These are phyloP conservation scores for Struthio camelus DNA, from an alignment of 2,113 vertebrate genomes.

Conservation along the genomic window DNA sequence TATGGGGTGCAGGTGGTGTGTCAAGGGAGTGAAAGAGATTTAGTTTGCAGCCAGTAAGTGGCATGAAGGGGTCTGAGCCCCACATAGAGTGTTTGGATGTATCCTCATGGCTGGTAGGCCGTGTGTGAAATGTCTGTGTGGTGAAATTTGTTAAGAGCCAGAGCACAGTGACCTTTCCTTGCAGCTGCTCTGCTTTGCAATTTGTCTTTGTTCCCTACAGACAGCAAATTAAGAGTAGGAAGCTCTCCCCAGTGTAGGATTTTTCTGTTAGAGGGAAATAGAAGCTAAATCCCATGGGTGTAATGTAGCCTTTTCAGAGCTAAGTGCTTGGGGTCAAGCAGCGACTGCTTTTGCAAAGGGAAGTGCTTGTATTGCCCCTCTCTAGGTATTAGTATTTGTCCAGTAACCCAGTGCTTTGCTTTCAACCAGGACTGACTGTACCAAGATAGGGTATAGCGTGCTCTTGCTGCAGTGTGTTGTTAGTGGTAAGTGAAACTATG, in stretches of 20 bases:
- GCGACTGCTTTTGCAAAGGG: slow-evolving; percentile 1
- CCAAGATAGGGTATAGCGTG: neutral
- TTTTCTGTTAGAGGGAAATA: slow-evolving; percentile 36
- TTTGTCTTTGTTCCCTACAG: slow-evolving; percentile 33
- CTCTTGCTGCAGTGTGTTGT: neutral
- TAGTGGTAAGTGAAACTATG: neutral
- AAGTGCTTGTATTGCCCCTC: neutral
- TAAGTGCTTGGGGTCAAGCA: neutral
- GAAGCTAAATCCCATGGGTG: neutral
- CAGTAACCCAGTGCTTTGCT: neutral
- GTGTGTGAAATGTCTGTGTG: neutral
- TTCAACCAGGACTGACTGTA: neutral
- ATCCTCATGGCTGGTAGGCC: slow-evolving; percentile 3
- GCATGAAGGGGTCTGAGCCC: slow-evolving; percentile 29
- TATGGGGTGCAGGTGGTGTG: slow-evolving; percentile 63
- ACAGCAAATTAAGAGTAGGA: slow-evolving; percentile 13
- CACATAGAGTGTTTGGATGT: neutral
- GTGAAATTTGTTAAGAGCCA: neutral
- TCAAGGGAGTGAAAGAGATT: slow-evolving; percentile 37
- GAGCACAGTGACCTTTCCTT: slow-evolving; percentile 3
- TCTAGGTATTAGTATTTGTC: slow-evolving; percentile 6
- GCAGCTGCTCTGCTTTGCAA: neutral
- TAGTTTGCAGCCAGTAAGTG: slow-evolving; percentile 43
- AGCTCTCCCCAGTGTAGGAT: neutral
- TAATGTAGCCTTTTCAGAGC: slow-evolving; percentile 10